phyloP scores from a whole-genome alignment of 1,140 invertebrate genomes.

The Pristionchus pacificus region DNA sequence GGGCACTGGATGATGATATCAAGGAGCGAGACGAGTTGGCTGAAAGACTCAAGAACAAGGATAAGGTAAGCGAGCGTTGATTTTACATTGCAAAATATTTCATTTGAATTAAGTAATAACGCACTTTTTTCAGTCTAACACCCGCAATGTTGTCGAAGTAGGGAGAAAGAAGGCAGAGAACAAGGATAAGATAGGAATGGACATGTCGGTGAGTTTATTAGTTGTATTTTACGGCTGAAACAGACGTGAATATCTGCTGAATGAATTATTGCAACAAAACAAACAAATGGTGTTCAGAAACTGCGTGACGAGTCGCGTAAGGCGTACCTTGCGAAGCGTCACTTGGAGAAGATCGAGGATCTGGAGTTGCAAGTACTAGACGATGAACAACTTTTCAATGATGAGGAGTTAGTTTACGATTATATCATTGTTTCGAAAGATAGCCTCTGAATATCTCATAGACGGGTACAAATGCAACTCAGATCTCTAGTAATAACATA shows the following conservation, averaged over 20 bases:
- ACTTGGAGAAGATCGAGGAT: constrained; percentile 91
- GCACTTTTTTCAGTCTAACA: constrained; percentile 64
- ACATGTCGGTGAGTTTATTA: too few relatives aligned
- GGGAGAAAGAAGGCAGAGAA: constrained; percentile 43
- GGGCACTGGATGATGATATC: constrained; percentile 73
- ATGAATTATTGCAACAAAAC: too few relatives aligned
- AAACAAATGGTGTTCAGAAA: too few relatives aligned
- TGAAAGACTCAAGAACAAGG: constrained; percentile 77
- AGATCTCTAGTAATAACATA: constrained; percentile 11
- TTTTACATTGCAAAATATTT: neutral
- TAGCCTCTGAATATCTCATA: too few relatives aligned
- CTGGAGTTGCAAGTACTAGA: constrained; percentile 89
- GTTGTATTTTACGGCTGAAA: too few relatives aligned
- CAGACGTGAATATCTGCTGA: too few relatives aligned
- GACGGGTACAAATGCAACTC: too few relatives aligned
- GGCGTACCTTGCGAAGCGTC: constrained; percentile 88
- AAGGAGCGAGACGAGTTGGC: constrained; percentile 91
- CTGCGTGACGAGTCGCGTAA: constrained; percentile 82
- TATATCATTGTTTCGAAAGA: too few relatives aligned
- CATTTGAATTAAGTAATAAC: neutral
- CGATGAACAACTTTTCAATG: constrained; percentile 90
- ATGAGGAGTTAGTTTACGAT: constrained; percentile 67
- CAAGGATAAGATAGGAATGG: constrained; percentile 74
- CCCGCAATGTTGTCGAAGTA: constrained; percentile 84
- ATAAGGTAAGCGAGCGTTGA: constrained; percentile 70